Evolutionary conservation across 2,113 vertebrate species (phyloP), one percentile per base, ranked within the genome.

Genomic region (Orientallactaga bullata): DNA sequence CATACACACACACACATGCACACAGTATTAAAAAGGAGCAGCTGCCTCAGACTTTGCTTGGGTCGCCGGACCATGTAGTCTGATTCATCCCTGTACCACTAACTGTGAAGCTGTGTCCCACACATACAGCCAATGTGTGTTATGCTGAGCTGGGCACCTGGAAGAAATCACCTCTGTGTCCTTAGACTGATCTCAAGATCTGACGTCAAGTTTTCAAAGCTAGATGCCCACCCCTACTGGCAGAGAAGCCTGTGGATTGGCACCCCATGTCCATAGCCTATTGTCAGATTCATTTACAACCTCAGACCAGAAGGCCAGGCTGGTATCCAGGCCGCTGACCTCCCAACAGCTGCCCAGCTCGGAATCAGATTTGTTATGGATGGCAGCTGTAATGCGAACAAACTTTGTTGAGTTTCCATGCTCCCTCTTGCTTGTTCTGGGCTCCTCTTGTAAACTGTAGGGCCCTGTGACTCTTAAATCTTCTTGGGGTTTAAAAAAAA

Each of bases 261-360:
- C 66, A 80, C 28, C 68, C 32, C 2, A 20, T 66, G 58, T 69
- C 0, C 0, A 3, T 55, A 92, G 85, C 85, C 73, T 78, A 8
- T 81, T 69, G 32, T 93, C 76, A 61, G 77, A 47, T 82, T 89
- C 42, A 81, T 88, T 87, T 79, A 71, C 42, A n/a, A 17, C 72
- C 90, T 20, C 58, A 85, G 86, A 83, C 55, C 11, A 0, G 17
- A 73, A 85, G 24, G 94, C 95, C 87, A 71, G 66, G 82, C 61
- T 88, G 86, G 26, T 11, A 6, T n/a, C 84, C 72, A 85, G 87
- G 15, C 47, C 26, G 55, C 68, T 87, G 92, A 82, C 80, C 71
- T 95, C 81, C 37, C 73, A 21, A 4, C 90, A 95, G 69, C 61
- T 96, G 84, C 13, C 9, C 39, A 26, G 76, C 5, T 7, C 26